A percentile compares a stretch with the other conserved stretches of the same genome.
phyloP scores from a whole-genome alignment of 1,140 invertebrate species.

The Lucilia cuprina region DNA sequence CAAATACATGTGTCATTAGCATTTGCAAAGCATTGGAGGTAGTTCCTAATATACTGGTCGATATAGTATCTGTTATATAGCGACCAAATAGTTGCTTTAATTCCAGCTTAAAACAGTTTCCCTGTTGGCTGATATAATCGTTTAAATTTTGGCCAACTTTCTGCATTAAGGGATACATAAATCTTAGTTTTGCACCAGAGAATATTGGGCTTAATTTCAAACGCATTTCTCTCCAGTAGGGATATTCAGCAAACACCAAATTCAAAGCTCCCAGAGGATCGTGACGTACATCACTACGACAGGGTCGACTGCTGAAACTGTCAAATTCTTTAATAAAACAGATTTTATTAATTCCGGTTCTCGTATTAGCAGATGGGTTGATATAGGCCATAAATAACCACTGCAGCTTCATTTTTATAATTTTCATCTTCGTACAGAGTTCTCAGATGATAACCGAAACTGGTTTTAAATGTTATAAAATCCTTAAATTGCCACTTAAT shows the following conservation, averaged over 20 bases:
- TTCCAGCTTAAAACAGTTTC: slow-evolving; percentile 42
- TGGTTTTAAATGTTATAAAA: slow-evolving; percentile 43
- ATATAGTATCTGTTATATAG: slow-evolving; percentile 69
- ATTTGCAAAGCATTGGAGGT: slow-evolving; percentile 65
- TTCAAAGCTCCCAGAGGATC: slow-evolving; percentile 49
- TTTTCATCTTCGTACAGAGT: slow-evolving; percentile 47
- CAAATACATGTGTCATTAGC: slow-evolving; percentile 61
- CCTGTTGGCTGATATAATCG: slow-evolving; percentile 43
- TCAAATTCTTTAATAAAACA: slow-evolving; percentile 65
- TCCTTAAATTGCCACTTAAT: slow-evolving; percentile 50
- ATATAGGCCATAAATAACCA: slow-evolving; percentile 62
- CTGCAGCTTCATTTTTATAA: slow-evolving; percentile 47
- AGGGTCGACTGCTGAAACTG: slow-evolving; percentile 56
- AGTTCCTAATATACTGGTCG: slow-evolving; percentile 67
- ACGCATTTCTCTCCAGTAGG: slow-evolving; percentile 65
- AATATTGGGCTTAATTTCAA: slow-evolving; percentile 66
- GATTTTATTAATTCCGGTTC: slow-evolving; percentile 65
- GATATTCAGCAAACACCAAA: slow-evolving; percentile 52
- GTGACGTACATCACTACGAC: slow-evolving; percentile 44
- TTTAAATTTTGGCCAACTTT: slow-evolving; percentile 49
- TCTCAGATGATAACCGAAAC: slow-evolving; percentile 46
- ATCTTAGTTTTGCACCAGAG: slow-evolving; percentile 66
- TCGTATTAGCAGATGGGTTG: slow-evolving; percentile 62
- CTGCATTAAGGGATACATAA: slow-evolving; percentile 65
- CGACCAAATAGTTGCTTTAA: slow-evolving; percentile 64